Evolutionary conservation across 1,140 invertebrate species (phyloP), one percentile per base, ranked within the genome.

Genomic region (Aphelenchoides avenae): DNA sequence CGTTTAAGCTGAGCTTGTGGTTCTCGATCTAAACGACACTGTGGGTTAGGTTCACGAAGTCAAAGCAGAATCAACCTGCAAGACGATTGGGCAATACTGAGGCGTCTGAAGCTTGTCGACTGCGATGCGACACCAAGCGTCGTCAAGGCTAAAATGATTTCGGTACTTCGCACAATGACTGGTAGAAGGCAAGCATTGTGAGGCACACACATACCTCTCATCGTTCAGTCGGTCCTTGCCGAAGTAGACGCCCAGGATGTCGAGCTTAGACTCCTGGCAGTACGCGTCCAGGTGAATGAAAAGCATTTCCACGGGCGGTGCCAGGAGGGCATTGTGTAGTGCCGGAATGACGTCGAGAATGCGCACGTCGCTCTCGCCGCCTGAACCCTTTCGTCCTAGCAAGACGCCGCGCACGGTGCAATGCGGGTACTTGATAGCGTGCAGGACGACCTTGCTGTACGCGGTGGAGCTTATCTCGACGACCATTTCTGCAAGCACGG

Each of bases 221-320:
- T 64, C 49, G 26, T 2, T 50, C 33, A 53, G 26, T 24, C 30
- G 20, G 33, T 64, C 36, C 37, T 64, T 64, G 30, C 51, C 59
- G 43, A 68, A 64, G 47, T 64, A 64, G 18, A 64, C 34, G 13
- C 61, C 61, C 6, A 66, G 52, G 33, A 64, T 64, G 36, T 66
- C 33, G 5, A 63, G 36, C n/a, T 46, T 27, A 36, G 27, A n/a
- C 22, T 66, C 36, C 49, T 30, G 18, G 39, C 61, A 65, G 46
- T 63, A 64, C 5, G 26, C 33, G 36, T 64, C 61, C n/a, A 64
- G 50, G 20, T 48, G 66, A 46, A 64, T 31, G 18, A 64, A 40
- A 33, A 66, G 24, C 27, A 47, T 49, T 39, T 64, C 61, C 31
- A 64, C 15, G 37, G 41, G 41, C 15, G 61, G 54, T 20, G 36